phyloP scores from a whole-genome alignment of 2,888 invertebrate species.

The Agrotis puta region DNA sequence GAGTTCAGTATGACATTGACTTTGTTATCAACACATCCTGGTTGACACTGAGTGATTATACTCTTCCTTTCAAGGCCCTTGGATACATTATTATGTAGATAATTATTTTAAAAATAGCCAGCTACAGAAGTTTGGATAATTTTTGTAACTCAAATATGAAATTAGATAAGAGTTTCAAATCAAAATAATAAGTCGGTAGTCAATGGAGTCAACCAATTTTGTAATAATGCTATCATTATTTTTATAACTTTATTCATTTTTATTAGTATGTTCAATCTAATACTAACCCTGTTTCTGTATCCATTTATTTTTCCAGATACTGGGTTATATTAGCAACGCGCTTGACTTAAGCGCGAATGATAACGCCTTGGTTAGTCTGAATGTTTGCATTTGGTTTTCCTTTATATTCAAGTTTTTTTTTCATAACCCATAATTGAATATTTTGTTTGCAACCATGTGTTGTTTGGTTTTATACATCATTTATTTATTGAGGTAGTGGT shows the following conservation, averaged over 20 bases:
- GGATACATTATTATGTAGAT: constrained; percentile 2
- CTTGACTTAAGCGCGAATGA: constrained; percentile 83
- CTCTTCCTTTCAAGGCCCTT: constrained; percentile 35
- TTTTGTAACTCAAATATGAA: constrained; percentile 8
- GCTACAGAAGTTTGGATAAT: not conserved
- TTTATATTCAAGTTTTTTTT: constrained; percentile 20
- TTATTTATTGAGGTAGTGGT: constrained; percentile 14
- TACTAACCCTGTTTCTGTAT: constrained; percentile 40
- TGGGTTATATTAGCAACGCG: constrained; percentile 85
- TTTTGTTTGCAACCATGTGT: constrained; percentile 28
- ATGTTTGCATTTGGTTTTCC: constrained; percentile 67
- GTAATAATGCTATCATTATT: not conserved
- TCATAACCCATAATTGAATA: constrained; percentile 12
- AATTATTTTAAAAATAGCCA: constrained; percentile 25
- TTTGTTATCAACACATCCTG: constrained; percentile 61
- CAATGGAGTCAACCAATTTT: not conserved
- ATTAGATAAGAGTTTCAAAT: constrained; percentile 4
- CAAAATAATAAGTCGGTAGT: not conserved
- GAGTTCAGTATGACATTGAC: constrained; percentile 44
- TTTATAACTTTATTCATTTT: not conserved
- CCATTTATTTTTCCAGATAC: constrained; percentile 82
- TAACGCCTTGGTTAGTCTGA: constrained; percentile 82
- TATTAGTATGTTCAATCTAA: not conserved
- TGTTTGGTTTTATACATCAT: constrained; percentile 26
- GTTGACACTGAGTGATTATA: constrained; percentile 51